Percentiles rank a stretch among this genome's conserved stretches.
phyloP scores from a whole-genome alignment of 30 jellyfish, hydroid and myxozoan species.

The Sanderia malayensis region DNA sequence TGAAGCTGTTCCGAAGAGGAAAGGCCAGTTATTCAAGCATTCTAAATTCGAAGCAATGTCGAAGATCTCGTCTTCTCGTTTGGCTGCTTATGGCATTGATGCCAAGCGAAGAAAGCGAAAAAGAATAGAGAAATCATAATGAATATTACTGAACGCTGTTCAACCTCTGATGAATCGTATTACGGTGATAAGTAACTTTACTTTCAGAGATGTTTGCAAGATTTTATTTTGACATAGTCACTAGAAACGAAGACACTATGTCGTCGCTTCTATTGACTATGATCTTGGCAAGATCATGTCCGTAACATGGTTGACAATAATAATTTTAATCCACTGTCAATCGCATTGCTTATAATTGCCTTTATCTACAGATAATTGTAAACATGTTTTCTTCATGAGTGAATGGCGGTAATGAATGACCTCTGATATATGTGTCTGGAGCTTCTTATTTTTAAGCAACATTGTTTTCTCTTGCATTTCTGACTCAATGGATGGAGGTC shows the following conservation, averaged over 20 bases:
- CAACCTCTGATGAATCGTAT: background rate
- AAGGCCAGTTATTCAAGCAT: background rate
- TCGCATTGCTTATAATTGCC: too few species aligned
- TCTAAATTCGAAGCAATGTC: background rate
- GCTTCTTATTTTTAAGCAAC: too few species aligned
- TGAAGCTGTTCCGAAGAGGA: background rate
- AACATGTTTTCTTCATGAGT: too few species aligned
- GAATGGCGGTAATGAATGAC: too few species aligned
- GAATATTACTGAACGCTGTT: too few species aligned
- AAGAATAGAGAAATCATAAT: background rate
- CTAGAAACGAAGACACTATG: background rate
- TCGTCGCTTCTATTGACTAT: background rate
- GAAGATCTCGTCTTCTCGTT: background rate
- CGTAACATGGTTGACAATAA: too few species aligned
- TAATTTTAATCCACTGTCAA: too few species aligned
- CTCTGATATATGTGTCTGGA: too few species aligned
- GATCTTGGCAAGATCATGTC: background rate
- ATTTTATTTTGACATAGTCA: background rate
- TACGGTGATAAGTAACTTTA: background rate
- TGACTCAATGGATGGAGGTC: too few species aligned
- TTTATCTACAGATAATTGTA: too few species aligned
- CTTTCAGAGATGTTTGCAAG: background rate
- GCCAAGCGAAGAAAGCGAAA: background rate
- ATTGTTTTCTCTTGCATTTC: too few species aligned
- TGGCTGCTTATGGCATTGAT: conserved; percentile 8